These are phyloP conservation scores for Bufotes viridis DNA, from an alignment of 2,797 vertebrate species.

Conservation along the genomic window DNA sequence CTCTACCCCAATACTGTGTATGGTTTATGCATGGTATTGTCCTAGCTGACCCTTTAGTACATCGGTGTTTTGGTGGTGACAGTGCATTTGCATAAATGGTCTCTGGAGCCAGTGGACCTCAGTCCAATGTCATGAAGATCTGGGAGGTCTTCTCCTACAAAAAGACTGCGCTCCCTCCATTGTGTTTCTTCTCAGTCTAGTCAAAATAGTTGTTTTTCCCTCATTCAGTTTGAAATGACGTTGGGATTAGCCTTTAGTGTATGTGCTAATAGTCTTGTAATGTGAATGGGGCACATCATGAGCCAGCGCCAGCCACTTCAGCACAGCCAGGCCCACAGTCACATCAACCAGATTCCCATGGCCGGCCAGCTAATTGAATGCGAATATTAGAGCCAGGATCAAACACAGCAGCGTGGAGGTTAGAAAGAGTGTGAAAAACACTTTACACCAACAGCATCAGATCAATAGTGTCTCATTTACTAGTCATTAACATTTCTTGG, in stretches of 20 bases:
- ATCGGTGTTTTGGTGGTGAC: constrained; percentile 13
- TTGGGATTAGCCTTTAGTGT: constrained; percentile 74
- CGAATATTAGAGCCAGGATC: constrained; percentile 72
- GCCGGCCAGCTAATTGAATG: constrained; percentile 80
- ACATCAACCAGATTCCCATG: constrained; percentile 81
- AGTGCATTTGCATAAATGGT: constrained; percentile 33
- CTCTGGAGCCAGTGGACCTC: constrained; percentile 20
- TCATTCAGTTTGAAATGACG: constrained; percentile 76
- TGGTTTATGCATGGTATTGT: neutral
- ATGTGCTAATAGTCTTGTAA: constrained; percentile 68
- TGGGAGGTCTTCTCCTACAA: constrained; percentile 19
- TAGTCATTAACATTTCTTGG: constrained; percentile 79
- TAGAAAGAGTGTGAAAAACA: neutral
- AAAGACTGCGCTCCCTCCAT: neutral
- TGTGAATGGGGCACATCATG: constrained; percentile 66
- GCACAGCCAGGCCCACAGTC: constrained; percentile 67
- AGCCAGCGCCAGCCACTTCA: constrained; percentile 67
- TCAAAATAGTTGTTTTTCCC: constrained; percentile 80
- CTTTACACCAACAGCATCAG: constrained; percentile 33
- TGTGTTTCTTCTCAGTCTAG: constrained; percentile 25
- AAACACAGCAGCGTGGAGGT: constrained; percentile 10
- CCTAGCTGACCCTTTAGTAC: neutral
- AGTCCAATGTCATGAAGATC: constrained; percentile 45
- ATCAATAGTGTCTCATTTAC: constrained; percentile 75
- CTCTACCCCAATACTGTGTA: neutral